Evolutionary conservation across 2,113 vertebrate species (phyloP), one percentile per base, ranked within the genome.

Genomic region (Macquaria australasica): DNA sequence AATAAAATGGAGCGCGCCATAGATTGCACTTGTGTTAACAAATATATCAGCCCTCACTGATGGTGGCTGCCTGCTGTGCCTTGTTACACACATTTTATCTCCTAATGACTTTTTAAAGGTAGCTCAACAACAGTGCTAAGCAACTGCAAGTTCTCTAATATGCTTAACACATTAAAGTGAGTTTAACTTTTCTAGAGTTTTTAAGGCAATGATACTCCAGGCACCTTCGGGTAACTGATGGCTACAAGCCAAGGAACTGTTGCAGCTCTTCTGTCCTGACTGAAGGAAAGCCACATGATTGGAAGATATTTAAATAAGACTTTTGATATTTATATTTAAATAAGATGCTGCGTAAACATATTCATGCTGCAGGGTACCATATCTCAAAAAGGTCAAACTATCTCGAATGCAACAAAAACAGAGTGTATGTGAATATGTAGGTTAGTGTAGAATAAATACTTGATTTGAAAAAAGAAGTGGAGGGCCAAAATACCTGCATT

Each of bases 41-140:
- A 93, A 95, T 95, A 92, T 85, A 94, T 95, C 88, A 93, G 86
- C 79, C 72, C 83, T 87, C 84, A 66, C 81, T 85, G 92, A 82
- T 88, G 88, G 92, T 84, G 81, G 88, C 67, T 43, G 76, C 92
- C 90, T 88, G 92, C 93, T 89, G 90, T 72, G 90, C 67, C 87
- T 88, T 85, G 73, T 94, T 92, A 92, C 82, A 91, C 83, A 91
- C 93, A 87, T 93, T 93, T 84, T 81, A 93, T 91, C 83, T 91
- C 85, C 81, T 92, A 91, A 95, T 93, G 80, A 92, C 86, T 91
- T 94, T 93, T 89, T 88, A 91, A 94, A 95, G 84, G 91, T 92
- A 82, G 64, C 82, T 88, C 87, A 87, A 87, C 81, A 83, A 78
- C 69, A 81, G 39, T 45, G 63, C 56, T 25, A 63, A 83, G 25